Percentiles rank a stretch among this genome's conserved stretches.
Conservation (phyloP, 2,797 vertebrate species). For the Phoeniculus purpureus region DNA sequence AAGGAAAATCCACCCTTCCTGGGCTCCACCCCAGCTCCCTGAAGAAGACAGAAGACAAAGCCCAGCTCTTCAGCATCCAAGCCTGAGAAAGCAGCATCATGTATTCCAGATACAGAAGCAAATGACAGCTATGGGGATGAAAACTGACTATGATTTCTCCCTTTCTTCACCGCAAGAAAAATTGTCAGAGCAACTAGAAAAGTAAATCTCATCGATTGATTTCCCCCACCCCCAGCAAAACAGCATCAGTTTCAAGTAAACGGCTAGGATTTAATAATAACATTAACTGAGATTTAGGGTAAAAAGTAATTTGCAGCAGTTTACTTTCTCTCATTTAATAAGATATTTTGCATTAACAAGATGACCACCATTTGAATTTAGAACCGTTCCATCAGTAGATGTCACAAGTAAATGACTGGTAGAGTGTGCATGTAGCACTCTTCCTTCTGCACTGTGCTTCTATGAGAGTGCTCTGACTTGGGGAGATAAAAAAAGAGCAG, state of each 20-base stretch:
- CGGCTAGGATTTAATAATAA: neutral
- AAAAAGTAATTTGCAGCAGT: neutral
- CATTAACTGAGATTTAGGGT: neutral
- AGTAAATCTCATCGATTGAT: neutral
- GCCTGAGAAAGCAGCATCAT: neutral
- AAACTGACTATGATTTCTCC: neutral
- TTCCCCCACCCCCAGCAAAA: neutral
- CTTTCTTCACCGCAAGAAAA: neutral
- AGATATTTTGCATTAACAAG: neutral
- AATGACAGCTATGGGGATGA: neutral
- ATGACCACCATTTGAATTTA: neutral
- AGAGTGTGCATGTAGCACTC: neutral
- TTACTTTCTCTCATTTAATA: neutral
- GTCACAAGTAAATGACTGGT: neutral
- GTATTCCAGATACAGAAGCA: neutral
- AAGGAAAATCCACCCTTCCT: rapidly evolving
- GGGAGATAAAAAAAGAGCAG: neutral
- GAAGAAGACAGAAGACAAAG: neutral
- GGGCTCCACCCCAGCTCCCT: neutral
- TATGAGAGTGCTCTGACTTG: neutral
- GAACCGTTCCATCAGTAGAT: neutral
- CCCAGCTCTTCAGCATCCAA: neutral
- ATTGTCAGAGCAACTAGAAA: neutral
- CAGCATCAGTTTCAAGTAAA: neutral
- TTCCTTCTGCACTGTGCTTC: neutral